A percentile compares a stretch with the other conserved stretches of the same genome.
Evolutionary conservation across 1,140 invertebrate genomes (phyloP).

Genomic region (Lepidostoma basale): DNA sequence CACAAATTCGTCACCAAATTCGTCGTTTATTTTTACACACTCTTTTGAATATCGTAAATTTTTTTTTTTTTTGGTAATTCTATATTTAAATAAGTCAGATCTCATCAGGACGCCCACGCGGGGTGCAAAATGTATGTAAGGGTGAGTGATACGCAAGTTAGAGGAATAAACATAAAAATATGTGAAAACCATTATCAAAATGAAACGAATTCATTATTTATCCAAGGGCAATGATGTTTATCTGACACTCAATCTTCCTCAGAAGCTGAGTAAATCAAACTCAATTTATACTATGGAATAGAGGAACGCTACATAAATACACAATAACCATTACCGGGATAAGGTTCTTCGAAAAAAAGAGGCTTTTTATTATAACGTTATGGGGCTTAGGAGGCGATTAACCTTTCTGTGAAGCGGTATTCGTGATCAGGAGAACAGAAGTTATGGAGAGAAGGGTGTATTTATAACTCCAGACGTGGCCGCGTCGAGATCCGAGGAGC

Average conservation of each 20-base stretch:
- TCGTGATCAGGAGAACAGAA: neutral
- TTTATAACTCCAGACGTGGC: constrained; percentile 11
- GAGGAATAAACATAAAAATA: too few species aligned
- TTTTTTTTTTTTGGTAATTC: too few species aligned
- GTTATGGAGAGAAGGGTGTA: neutral
- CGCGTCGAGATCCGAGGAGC: too few species aligned
- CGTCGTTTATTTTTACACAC: too few species aligned
- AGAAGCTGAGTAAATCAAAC: neutral
- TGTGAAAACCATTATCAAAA: neutral
- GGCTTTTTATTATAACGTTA: constrained; percentile 10
- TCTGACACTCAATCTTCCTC: neutral
- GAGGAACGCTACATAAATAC: neutral
- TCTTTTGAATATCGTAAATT: too few species aligned
- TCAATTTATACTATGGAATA: neutral
- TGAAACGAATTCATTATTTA: neutral
- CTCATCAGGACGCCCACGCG: too few species aligned
- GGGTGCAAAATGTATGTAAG: too few species aligned
- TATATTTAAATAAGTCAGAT: too few species aligned
- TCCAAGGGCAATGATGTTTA: neutral
- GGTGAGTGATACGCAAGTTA: too few species aligned
- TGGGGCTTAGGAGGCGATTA: neutral
- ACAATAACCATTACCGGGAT: neutral
- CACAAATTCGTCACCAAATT: too few species aligned
- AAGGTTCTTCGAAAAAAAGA: neutral
- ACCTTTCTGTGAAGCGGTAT: neutral